These are phyloP conservation scores for Hyperoplus lanceolatus DNA, from an alignment of 2,797 vertebrate genomes.

Conservation along the genomic window DNA sequence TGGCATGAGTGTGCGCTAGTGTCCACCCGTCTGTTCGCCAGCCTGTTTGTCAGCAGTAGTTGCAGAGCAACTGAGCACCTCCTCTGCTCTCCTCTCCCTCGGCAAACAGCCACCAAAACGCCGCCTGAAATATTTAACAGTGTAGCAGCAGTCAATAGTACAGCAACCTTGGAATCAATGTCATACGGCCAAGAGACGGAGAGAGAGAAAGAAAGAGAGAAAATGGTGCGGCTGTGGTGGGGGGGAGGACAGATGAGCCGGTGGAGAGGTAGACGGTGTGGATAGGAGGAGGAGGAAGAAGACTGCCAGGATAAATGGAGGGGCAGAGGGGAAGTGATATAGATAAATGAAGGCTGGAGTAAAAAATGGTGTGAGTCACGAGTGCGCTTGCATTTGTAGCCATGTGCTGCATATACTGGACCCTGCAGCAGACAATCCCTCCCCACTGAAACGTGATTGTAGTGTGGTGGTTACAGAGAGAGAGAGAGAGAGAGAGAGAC, in stretches of 20 bases:
- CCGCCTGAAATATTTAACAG: conserved; percentile 86
- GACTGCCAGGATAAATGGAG: conserved; percentile 66
- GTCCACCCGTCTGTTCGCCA: conserved; percentile 66
- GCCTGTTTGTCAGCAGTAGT: conserved; percentile 68
- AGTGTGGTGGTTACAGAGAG: conserved; percentile 17
- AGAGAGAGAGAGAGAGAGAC: background rate
- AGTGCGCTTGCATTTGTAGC: conserved; percentile 55
- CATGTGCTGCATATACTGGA: conserved; percentile 79
- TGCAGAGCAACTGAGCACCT: conserved; percentile 54
- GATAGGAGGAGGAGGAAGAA: conserved; percentile 21
- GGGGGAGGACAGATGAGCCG: conserved; percentile 30
- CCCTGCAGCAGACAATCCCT: conserved; percentile 68
- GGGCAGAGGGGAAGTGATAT: conserved; percentile 62
- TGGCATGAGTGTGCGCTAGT: conserved; percentile 9
- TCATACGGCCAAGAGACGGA: conserved; percentile 56
- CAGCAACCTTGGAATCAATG: conserved; percentile 85
- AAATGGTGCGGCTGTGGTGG: conserved; percentile 30
- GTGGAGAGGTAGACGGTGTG: background rate
- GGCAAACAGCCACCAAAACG: conserved; percentile 70
- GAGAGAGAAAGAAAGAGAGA: conserved; percentile 39
- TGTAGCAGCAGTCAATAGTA: conserved; percentile 82
- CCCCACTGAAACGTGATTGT: conserved; percentile 70
- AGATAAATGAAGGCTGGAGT: conserved; percentile 75
- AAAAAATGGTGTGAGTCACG: conserved; percentile 68
- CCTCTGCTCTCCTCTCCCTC: conserved; percentile 37